Base-by-base conservation (phyloP, 1,140 invertebrate species). In the Drosophila orosa region DNA sequence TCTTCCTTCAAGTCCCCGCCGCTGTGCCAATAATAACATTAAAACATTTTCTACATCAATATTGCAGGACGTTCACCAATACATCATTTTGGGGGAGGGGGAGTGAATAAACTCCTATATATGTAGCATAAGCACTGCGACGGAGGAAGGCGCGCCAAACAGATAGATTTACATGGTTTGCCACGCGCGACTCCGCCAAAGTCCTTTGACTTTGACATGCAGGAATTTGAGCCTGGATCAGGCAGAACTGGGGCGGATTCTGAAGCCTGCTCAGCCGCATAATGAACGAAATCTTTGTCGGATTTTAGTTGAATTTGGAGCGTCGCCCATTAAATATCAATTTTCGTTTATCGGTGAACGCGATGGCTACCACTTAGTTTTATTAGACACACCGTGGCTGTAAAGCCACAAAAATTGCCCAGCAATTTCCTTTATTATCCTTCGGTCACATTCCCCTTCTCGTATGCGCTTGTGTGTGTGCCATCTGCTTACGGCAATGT, bases 351-450 rank as follows among this genome's bases (percentile, higher is more conserved):
- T 84, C 69, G 82, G 74, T 33, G 42, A 58, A 72, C 74, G 62
- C 69, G 66, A 77, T 79, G 54, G 42, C 66, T 62, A 54, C 66
- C 80, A 89, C 84, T 89, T 89, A 90, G 77, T 89, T 89, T 90
- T 89, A 89, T 89, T 89, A 84, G 84, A 87, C 77, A 84, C 73
- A 59, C 56, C 72, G 10, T 25, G 31, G 27, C 35, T 45, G 44
- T 67, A 8, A 27, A 68, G 50, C 71, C 75, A 63, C 68, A 66
- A 67, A 74, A 86, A 89, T 89, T 84, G 74, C 84, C 84, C 78
- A 84, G 82, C 84, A 89, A 89, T 89, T 89, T 89, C 80, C 84
- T 89, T 89, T 89, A 89, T 89, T 89, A 89, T 84, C 59, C 52
- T 50, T 35, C 59, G 61, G 58, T 55, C 71, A 67, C 61, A 61